Conservation (phyloP, 2,888 invertebrate genomes). For the Pterostichus niger region DNA sequence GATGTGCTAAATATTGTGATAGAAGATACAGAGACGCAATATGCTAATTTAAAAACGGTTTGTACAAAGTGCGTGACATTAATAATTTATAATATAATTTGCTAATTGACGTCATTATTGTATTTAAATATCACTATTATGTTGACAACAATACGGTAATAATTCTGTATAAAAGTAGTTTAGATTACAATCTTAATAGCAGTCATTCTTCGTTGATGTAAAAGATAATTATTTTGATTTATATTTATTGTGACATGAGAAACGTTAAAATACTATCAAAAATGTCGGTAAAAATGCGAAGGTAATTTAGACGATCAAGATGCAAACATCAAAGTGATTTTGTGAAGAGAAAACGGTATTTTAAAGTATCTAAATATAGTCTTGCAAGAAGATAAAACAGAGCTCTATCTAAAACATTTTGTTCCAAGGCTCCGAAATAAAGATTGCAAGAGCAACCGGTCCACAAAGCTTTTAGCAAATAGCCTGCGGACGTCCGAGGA, state of each 20-base stretch:
- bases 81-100: constrained; percentile 7
- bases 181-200: constrained; percentile 23
- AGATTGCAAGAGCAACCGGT: constrained; percentile 54
- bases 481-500: constrained; percentile 54
- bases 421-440: constrained; percentile 50
- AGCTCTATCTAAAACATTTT: constrained; percentile 55
- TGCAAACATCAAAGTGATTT: neutral
- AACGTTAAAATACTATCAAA: neutral
- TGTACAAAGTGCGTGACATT: constrained; percentile 1
- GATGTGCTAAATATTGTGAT: constrained; percentile 18
- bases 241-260: neutral
- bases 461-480: constrained; percentile 63
- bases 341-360: constrained; percentile 8
- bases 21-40: neutral
- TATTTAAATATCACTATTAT: constrained; percentile 28
- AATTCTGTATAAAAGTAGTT: constrained; percentile 25
- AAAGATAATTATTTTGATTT: neutral
- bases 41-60: constrained; percentile 4
- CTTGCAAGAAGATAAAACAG: constrained; percentile 49
- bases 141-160: constrained; percentile 10
- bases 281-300: neutral
- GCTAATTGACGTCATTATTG: constrained; percentile 14
- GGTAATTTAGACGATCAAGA: neutral
- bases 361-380: constrained; percentile 39
- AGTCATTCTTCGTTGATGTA: neutral